Percentiles rank a stretch among this genome's conserved stretches.
Conservation (phyloP, 2,797 vertebrate species). For the Lithobates pipiens region DNA sequence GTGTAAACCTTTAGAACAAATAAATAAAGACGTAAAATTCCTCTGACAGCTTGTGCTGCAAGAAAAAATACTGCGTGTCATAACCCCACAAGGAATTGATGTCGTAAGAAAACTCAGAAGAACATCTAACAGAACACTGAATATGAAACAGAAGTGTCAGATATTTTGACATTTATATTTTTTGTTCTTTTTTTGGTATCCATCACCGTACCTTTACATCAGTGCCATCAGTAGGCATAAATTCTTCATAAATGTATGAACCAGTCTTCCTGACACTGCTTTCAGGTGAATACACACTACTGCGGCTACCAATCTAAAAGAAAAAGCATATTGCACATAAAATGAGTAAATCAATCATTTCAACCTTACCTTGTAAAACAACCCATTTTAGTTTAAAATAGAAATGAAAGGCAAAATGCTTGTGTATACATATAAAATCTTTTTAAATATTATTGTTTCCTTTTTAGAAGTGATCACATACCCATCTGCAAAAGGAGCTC, state of each 20-base stretch:
- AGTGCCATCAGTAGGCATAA: conserved; percentile 91
- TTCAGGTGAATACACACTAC: conserved; percentile 90
- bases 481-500: no score
- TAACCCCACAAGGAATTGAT: not conserved
- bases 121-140: not conserved
- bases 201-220: conserved; percentile 84
- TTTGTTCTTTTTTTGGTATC: not conserved
- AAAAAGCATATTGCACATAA: not conserved
- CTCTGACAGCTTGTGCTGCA: not conserved
- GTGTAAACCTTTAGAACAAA: conserved; percentile 82
- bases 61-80: not conserved
- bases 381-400: no score
- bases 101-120: not conserved
- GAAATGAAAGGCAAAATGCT: no score
- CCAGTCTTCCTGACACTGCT: conserved; percentile 89
- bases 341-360: no score
- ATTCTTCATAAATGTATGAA: conserved; percentile 91
- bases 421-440: no score
- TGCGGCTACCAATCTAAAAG: conserved; percentile 89
- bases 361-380: no score
- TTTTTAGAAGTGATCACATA: no score
- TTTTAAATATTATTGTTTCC: no score
- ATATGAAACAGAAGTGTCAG: no score
- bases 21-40: not conserved
- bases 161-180: not conserved